Percentiles rank a stretch among this genome's conserved stretches.
These are phyloP conservation scores for Ellobium chinense DNA, from an alignment of 2,888 invertebrate species.

Conservation along the genomic window DNA sequence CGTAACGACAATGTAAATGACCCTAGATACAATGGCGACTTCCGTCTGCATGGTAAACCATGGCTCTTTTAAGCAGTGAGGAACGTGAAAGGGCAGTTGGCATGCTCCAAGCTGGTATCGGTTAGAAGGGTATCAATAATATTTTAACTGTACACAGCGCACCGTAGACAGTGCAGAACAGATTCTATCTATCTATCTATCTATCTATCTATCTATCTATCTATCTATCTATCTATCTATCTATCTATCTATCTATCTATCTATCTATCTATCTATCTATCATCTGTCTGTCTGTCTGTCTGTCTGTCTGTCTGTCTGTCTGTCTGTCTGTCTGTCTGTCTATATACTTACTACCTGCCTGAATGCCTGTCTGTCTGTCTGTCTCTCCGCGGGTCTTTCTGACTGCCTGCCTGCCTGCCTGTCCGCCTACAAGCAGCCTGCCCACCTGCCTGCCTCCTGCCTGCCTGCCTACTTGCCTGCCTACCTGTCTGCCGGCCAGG, in stretches of 20 bases:
- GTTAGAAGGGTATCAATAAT: no score
- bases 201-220: neutral
- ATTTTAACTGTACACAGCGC: no score
- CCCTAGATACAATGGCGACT: no score
- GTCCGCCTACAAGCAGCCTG: no score
- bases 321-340: constrained; percentile 7
- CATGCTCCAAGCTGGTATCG: no score
- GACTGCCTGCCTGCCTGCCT: no score
- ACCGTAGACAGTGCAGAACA: no score
- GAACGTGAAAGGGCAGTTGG: no score
- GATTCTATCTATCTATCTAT: neutral
- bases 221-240: neutral
- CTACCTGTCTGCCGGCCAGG: neutral
- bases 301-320: neutral
- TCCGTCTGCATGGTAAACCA: no score
- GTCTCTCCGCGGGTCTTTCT: neutral
- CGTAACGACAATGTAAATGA: no score
- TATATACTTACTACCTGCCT: neutral
- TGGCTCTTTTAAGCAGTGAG: no score
- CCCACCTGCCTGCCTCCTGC: neutral
- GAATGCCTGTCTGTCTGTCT: constrained; percentile 17
- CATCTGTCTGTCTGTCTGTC: neutral
- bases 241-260: neutral
- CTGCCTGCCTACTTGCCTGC: neutral
- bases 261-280: neutral